Conservation (phyloP, 2,888 invertebrate genomes). For the Acholoe squamosa region DNA sequence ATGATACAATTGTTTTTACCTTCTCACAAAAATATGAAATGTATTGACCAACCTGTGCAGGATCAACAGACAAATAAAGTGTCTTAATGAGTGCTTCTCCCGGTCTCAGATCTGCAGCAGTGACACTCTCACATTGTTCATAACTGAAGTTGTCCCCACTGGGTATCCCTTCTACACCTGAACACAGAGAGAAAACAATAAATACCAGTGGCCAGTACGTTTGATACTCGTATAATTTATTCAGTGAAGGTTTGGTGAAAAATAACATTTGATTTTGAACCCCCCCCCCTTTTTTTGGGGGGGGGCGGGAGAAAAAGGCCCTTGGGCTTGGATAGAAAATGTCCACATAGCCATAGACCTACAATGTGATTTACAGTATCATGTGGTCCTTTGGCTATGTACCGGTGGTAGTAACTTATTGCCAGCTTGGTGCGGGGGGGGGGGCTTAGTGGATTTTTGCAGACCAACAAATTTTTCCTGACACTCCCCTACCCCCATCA, state of each 20-base stretch:
- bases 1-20: too few relatives aligned
- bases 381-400: too few relatives aligned
- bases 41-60: slow-evolving; percentile 76
- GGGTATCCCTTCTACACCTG: slow-evolving; percentile 76
- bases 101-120: slow-evolving; percentile 66
- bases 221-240: background rate
- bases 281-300: background rate
- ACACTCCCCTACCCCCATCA: too few relatives aligned
- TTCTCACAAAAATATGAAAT: too few relatives aligned
- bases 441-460: too few relatives aligned
- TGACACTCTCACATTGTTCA: slow-evolving; percentile 71
- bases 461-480: too few relatives aligned
- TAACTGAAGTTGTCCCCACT: slow-evolving; percentile 74
- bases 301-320: background rate
- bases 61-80: slow-evolving; percentile 77
- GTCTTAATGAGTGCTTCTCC: slow-evolving; percentile 76
- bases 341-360: background rate
- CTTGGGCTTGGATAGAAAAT: background rate
- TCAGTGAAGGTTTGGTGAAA: background rate
- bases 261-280: background rate
- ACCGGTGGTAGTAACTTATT: too few relatives aligned
- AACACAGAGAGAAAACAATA: background rate
- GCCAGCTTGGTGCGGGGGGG: too few relatives aligned
- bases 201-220: background rate
- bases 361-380: too few relatives aligned